Evolutionary conservation across 2,888 invertebrate species (phyloP), one percentile per base, ranked within the genome.

Genomic region (Xiphydria camelus): DNA sequence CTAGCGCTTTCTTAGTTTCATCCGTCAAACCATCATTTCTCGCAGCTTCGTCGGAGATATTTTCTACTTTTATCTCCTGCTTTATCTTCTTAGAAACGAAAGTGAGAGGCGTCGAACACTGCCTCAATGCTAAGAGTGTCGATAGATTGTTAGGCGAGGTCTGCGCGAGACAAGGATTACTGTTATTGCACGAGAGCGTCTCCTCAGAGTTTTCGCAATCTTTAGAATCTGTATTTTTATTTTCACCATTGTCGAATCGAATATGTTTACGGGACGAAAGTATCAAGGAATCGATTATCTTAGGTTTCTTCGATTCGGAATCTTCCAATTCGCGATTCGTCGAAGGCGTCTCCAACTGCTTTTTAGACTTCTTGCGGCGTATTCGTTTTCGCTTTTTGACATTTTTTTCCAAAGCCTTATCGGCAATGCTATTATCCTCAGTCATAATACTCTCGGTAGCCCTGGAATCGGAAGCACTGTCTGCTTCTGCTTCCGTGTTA

Each of bases 191-290:
- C 15, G 3, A 7, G 20, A 36, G 23, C 14, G 34, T 34, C 34
- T 48, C 50, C 12, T 7, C 14, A 1, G 21, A 40, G 15, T 26
- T 15, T 23, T 15, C 21, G n/a, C 25, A 14, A 4, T 2, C 29
- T 23, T 35, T 41, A 4, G 41, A 43, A 20, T 17, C 6, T 4
- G 29, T 36, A 9, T 55, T 51, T 9, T 60, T 50, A 2, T 49
- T 34, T 6, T 63, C 47, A n/a, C 38, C 19, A 32, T 36, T 45
- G 43, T 62, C 49, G 34, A 70, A 70, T 14, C 68, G 47, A 41
- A 70, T 70, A 38, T 70, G 70, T 41, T 67, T 68, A n/a, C 56
- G 57, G 22, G 56, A 36, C 9, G 66, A 25, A 31, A 70, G 33
- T 5, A 46, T 12, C 18, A 49, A 19, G 5, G 61, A 55, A 44